These are phyloP conservation scores for Tyrophagus putrescentiae DNA, from an alignment of 1,140 invertebrate species.

Conservation along the genomic window DNA sequence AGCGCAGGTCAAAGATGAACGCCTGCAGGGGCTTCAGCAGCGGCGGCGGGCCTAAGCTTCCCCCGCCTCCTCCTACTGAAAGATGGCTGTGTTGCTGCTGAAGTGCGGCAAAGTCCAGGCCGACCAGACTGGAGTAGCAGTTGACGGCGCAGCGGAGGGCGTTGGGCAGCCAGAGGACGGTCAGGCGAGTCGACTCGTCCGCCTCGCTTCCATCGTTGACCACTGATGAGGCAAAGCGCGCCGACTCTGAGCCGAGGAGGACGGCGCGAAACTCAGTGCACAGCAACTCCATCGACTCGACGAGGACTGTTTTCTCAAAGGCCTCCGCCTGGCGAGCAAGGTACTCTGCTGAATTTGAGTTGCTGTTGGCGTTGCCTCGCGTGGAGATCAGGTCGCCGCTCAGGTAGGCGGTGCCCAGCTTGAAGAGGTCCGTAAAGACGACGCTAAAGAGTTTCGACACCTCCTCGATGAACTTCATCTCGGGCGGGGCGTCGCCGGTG, in stretches of 20 bases:
- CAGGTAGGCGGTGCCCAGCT: constrained; percentile 74
- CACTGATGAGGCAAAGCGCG: constrained; percentile 31
- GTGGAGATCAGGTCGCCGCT: constrained; percentile 58
- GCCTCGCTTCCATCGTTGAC: constrained; percentile 21
- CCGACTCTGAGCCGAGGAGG: constrained; percentile 45
- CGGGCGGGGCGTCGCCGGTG: no score
- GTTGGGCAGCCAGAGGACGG: constrained; percentile 56
- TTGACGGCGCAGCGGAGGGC: constrained; percentile 51
- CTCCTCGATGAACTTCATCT: constrained; percentile 54
- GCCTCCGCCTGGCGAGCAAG: constrained; percentile 20
- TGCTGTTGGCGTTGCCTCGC: no score
- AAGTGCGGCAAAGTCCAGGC: constrained; percentile 50
- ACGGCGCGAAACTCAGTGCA: constrained; percentile 47
- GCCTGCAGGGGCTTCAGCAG: constrained; percentile 57
- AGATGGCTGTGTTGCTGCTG: constrained; percentile 40
- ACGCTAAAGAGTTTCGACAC: constrained; percentile 50
- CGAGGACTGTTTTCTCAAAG: constrained; percentile 40
- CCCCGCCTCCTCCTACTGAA: no score
- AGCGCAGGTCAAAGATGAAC: constrained; percentile 68
- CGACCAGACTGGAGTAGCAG: constrained; percentile 31
- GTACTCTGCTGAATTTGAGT: constrained; percentile 25
- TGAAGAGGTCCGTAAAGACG: constrained; percentile 68
- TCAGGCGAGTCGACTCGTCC: constrained; percentile 29
- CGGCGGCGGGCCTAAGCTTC: no score
- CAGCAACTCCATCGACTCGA: constrained; percentile 48